phyloP scores from a whole-genome alignment of 2,113 vertebrate genomes.

The Dipodomys ordii region DNA sequence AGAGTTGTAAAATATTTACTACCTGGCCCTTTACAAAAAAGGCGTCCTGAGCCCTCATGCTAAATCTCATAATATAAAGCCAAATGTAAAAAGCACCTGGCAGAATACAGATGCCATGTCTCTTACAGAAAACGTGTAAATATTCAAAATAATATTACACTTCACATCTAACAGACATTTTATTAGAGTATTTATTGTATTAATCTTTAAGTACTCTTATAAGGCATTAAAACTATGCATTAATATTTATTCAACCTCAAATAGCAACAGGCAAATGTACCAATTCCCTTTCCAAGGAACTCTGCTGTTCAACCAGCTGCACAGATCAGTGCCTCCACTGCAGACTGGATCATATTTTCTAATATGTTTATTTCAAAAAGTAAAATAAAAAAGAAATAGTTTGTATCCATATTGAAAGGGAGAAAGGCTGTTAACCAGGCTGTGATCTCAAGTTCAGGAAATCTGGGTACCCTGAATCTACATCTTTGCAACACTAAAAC shows the following conservation, averaged over 20 bases:
- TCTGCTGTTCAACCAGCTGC: background rate
- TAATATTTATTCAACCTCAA: background rate
- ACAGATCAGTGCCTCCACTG: background rate
- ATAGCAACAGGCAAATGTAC: background rate
- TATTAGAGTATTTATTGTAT: background rate
- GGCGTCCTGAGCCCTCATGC: background rate
- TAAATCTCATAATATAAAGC: background rate
- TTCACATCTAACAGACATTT: background rate
- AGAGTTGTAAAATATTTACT: background rate
- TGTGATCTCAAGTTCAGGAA: slow-evolving; percentile 13
- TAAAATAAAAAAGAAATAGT: background rate
- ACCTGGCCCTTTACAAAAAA: background rate
- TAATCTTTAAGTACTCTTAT: background rate
- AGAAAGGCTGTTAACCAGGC: slow-evolving; percentile 1
- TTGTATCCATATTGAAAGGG: slow-evolving; percentile 18
- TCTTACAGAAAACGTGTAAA: background rate
- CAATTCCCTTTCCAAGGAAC: background rate
- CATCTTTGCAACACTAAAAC: slow-evolving; percentile 1
- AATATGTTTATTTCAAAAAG: slow-evolving; percentile 47
- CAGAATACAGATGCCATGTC: background rate
- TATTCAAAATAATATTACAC: background rate
- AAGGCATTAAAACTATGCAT: background rate
- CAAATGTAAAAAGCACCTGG: background rate
- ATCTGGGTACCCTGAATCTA: background rate
- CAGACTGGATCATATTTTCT: background rate